Percentiles rank a stretch among this genome's conserved stretches.
Evolutionary conservation across 2,113 vertebrate genomes (phyloP).

Genomic region (Danionella cerebrum): DNA sequence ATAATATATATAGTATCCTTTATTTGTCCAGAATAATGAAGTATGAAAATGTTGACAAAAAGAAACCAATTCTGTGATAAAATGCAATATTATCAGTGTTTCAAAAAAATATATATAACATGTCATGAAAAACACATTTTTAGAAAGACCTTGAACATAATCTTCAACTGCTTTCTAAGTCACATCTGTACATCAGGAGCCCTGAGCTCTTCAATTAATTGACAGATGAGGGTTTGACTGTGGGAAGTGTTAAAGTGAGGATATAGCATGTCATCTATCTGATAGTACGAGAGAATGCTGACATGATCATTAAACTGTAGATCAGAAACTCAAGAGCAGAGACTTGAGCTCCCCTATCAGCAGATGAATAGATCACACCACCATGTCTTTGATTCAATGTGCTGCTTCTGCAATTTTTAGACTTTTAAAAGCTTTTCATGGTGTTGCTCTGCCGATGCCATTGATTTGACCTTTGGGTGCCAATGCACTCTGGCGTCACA

Average conservation of each 20-base stretch:
- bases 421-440: conserved; percentile 26
- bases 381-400: conserved; percentile 8
- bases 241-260: neutral
- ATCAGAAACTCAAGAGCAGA: neutral
- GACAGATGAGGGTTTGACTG: neutral
- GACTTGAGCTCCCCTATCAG: conserved; percentile 3
- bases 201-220: conserved; percentile 4
- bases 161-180: neutral
- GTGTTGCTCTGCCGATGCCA: conserved; percentile 13
- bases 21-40: too few relatives aligned
- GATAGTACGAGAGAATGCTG: conserved; percentile 10
- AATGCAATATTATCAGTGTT: too few relatives aligned
- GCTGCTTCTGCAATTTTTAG: conserved; percentile 12
- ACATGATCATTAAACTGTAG: conserved; percentile 21
- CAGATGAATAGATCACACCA: conserved; percentile 11
- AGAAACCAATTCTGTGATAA: too few relatives aligned
- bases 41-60: too few relatives aligned
- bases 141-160: neutral
- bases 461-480: conserved; percentile 13
- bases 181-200: neutral
- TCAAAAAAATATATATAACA: too few relatives aligned
- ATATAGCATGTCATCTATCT: neutral
- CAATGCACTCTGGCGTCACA: neutral
- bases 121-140: neutral
- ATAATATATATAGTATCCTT: too few relatives aligned